Percentiles rank a stretch among this genome's conserved stretches.
These are phyloP conservation scores for Sternarchorhynchus goeldii DNA, from an alignment of 2,797 vertebrate species.

Conservation along the genomic window DNA sequence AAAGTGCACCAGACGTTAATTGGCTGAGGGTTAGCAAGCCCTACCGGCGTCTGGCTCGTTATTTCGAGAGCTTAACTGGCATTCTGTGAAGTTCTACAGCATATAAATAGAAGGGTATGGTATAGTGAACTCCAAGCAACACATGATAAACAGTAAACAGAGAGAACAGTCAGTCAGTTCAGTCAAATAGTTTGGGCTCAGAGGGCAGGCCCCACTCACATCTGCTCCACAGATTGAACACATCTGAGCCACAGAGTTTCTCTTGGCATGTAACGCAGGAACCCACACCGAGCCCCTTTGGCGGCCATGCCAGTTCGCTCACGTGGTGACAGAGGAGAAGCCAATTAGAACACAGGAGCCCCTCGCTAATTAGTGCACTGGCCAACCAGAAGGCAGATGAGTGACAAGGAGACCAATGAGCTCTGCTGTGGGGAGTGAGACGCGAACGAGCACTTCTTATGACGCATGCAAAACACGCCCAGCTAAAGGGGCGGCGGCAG, in stretches of 20 bases:
- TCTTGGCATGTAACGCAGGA: conserved; percentile 36
- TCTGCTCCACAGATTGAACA: conserved; percentile 31
- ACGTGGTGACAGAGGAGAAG: no score
- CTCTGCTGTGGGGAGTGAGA: not conserved
- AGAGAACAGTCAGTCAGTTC: not conserved
- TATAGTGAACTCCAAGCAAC: conserved; percentile 13
- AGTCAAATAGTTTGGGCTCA: not conserved
- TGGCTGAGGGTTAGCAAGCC: not conserved
- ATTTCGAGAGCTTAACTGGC: conserved; percentile 7
- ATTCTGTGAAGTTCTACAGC: not conserved
- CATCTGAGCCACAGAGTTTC: conserved; percentile 6
- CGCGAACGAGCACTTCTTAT: no score
- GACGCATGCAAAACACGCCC: no score
- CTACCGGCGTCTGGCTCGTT: conserved; percentile 9
- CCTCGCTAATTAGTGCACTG: conserved; percentile 24
- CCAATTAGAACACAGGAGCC: no score
- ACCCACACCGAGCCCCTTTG: not conserved
- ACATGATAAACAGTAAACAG: conserved; percentile 3
- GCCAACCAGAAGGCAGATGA: not conserved
- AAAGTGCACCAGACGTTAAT: not conserved
- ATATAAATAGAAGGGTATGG: conserved; percentile 8
- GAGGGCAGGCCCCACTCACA: not conserved
- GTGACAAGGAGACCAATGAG: not conserved
- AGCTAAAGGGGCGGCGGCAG: not conserved
- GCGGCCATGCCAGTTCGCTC: no score